A percentile compares a stretch with the other conserved stretches of the same genome.
These are phyloP conservation scores for Melolontha melolontha DNA, from an alignment of 2,888 invertebrate genomes.

Conservation along the genomic window DNA sequence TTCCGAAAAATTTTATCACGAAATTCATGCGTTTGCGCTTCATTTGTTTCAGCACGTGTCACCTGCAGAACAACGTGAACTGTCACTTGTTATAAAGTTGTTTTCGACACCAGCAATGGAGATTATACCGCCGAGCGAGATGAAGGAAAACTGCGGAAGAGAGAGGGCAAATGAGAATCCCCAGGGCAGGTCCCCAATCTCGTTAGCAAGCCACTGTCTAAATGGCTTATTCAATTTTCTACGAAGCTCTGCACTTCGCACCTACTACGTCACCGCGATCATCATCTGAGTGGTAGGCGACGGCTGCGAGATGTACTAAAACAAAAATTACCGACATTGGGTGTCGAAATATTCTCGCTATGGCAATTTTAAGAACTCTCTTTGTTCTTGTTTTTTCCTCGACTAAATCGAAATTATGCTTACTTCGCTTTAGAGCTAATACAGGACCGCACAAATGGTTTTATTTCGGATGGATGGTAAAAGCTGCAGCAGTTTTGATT, in stretches of 20 bases:
- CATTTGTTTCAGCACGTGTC: constrained; percentile 41
- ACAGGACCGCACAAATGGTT: too few species aligned
- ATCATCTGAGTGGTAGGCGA: neutral
- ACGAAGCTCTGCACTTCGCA: constrained; percentile 36
- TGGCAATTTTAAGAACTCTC: too few species aligned
- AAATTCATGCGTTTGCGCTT: constrained; percentile 39
- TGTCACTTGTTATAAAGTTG: constrained; percentile 45
- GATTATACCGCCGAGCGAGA: constrained; percentile 8
- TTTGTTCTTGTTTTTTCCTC: too few species aligned
- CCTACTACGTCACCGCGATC: constrained; percentile 40
- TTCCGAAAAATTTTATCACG: neutral
- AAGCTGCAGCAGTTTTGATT: too few species aligned
- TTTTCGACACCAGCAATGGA: constrained; percentile 38
- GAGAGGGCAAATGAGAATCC: constrained; percentile 16
- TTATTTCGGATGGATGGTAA: too few species aligned
- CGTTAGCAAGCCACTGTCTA: constrained; percentile 56
- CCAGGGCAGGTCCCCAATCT: constrained; percentile 50
- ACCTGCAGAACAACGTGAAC: constrained; percentile 33
- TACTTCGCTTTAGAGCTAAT: too few species aligned
- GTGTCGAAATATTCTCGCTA: too few species aligned
- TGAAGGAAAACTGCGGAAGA: constrained; percentile 3
- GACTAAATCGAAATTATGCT: too few species aligned
- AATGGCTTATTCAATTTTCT: constrained; percentile 59
- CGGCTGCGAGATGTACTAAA: too few species aligned
- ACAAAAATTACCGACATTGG: too few species aligned